Conservation (phyloP, 2,888 invertebrate species). For the Aricia artaxerxes region DNA sequence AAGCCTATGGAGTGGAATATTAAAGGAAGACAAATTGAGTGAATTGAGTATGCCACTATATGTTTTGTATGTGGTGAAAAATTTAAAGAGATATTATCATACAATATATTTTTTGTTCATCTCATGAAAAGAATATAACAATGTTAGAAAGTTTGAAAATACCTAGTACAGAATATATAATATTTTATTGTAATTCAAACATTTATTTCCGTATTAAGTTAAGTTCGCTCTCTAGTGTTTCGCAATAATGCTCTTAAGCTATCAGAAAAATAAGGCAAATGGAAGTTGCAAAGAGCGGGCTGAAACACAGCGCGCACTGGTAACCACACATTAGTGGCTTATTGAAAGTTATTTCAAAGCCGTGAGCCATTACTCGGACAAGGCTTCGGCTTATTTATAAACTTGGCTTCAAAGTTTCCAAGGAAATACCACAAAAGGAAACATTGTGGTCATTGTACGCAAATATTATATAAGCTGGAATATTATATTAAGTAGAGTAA, state of each 20-base stretch:
- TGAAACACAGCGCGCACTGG: slow-evolving; percentile 36
- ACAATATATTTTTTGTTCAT: too few relatives aligned
- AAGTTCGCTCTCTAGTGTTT: slow-evolving; percentile 5
- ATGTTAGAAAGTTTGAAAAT: too few relatives aligned
- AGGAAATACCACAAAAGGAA: slow-evolving; percentile 16
- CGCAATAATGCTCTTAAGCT: slow-evolving; percentile 48
- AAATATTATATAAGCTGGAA: background rate
- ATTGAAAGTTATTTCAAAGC: slow-evolving; percentile 60
- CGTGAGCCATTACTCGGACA: slow-evolving; percentile 49
- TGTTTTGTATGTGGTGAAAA: background rate
- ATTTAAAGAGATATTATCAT: too few relatives aligned
- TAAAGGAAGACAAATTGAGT: background rate
- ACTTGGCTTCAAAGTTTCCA: slow-evolving; percentile 10
- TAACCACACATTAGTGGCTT: slow-evolving; percentile 47
- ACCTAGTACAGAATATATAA: too few relatives aligned
- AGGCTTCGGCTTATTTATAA: slow-evolving; percentile 30
- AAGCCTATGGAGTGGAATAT: background rate
- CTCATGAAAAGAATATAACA: too few relatives aligned
- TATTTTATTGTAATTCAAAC: background rate
- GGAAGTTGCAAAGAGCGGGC: slow-evolving; percentile 47
- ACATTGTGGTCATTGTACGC: slow-evolving; percentile 10
- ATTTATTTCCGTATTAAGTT: background rate
- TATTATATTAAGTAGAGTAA: background rate
- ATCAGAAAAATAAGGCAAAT: slow-evolving; percentile 59
- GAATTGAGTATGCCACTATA: too few relatives aligned